These are phyloP conservation scores for Diglossa cyanea DNA, from an alignment of 2,797 vertebrate genomes.

Conservation along the genomic window DNA sequence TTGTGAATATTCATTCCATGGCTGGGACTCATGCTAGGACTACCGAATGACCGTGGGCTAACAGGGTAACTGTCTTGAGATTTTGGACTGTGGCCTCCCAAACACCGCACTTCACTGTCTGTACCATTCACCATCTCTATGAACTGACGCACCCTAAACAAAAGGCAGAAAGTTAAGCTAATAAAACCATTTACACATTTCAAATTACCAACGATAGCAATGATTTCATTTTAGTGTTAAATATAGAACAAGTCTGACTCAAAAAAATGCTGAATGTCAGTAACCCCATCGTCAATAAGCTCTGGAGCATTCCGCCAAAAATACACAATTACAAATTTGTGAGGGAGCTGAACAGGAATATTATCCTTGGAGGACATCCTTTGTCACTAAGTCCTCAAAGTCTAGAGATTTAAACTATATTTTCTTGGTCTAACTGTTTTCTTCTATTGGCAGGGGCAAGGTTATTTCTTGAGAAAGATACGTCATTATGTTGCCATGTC, in stretches of 20 bases:
- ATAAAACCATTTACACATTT: neutral
- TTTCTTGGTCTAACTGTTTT: neutral
- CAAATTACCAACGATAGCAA: neutral
- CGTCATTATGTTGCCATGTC: neutral
- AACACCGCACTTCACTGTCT: conserved; percentile 83
- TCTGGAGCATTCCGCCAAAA: neutral
- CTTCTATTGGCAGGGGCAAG: conserved; percentile 11
- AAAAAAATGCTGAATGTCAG: conserved; percentile 5
- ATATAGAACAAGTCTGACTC: neutral
- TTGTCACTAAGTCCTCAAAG: neutral
- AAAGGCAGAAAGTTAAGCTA: conserved; percentile 57
- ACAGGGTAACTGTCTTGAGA: conserved; percentile 84
- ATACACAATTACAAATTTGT: neutral
- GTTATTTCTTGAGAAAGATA: neutral
- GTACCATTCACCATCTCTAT: conserved; percentile 88
- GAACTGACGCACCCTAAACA: conserved; percentile 82
- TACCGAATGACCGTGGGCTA: conserved; percentile 85
- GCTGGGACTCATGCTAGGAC: conserved; percentile 83
- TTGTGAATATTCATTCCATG: conserved; percentile 78
- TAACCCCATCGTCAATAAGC: neutral
- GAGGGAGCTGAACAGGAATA: conserved; percentile 34
- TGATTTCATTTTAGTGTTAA: neutral
- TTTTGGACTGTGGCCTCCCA: conserved; percentile 85
- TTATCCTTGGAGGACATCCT: neutral
- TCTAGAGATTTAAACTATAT: neutral